Base-by-base conservation (phyloP, 2,797 vertebrate genomes). In the Neomorphus geoffroyi region DNA sequence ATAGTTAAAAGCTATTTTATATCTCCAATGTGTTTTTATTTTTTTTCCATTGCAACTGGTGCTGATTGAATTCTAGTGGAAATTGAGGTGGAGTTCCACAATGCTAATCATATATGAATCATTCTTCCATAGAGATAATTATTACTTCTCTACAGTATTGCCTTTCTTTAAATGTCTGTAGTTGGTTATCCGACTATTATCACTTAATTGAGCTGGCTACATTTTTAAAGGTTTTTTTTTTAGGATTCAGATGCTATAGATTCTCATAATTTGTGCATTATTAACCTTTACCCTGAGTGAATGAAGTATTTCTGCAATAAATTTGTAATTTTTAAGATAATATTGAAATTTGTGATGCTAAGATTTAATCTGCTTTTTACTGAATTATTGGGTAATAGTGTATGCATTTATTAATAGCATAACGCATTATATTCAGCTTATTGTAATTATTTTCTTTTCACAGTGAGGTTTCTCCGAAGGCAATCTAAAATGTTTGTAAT, bases 81-180 rank as follows among this genome's bases (percentile, higher is more conserved):
- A 71, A 78, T 32, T 67, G 80, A 37, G 73, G 35, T 88, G n/a
- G 67, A 48, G 33, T 83, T 93, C 33, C 33, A 33, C 2, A 3
- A 15, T 83, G 22, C 45, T 71, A 67, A 89, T 85, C 28, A 33
- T 80, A 17, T 46, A 82, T 85, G 88, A 93, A 80, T 93, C 82
- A 88, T 88, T 85, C 54, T 87, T 93, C 86, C 58, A 33, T 56
- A 56, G 50, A 61, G 33, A 77, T 90, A 91, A 91, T 91, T 87
- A 87, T 65, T 94, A 65, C 72, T 82, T 91, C 41, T 61, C 41
- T 85, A 18, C 14, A 35, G 67, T 72, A 60, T 57, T 41, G 64
- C 54, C 41, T 83, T 80, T 67, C 57, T 84, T 88, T 67, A 75
- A 62, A 79, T 71, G 26, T 39, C 35, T 39, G 6, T 39, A 88